Evolutionary conservation across 2,797 vertebrate species (phyloP).

Genomic region (Xenopus petersii): DNA sequence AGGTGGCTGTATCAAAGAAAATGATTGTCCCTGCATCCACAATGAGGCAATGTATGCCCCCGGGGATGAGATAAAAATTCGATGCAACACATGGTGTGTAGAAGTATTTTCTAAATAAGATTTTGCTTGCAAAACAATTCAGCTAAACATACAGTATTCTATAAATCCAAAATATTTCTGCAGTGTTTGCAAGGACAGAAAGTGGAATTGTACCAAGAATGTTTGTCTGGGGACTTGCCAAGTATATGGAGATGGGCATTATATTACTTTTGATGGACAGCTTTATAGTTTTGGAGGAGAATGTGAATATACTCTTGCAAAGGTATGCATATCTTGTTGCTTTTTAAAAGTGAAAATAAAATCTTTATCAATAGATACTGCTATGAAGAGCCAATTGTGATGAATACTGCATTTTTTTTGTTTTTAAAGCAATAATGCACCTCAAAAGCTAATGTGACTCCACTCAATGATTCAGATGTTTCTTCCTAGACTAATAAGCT

Average conservation of each 20-base stretch:
- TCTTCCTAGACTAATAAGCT: too few species aligned
- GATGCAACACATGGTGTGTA: constrained; percentile 71
- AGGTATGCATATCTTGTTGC: constrained; percentile 55
- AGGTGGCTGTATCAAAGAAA: constrained; percentile 61
- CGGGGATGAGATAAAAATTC: constrained; percentile 61
- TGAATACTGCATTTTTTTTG: too few species aligned
- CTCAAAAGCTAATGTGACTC: too few species aligned
- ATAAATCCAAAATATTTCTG: constrained; percentile 24
- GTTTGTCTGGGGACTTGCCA: constrained; percentile 68
- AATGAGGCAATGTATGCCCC: constrained; percentile 66
- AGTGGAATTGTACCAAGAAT: constrained; percentile 64
- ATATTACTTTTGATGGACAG: constrained; percentile 70
- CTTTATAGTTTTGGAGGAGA: constrained; percentile 69
- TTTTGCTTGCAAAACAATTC: background rate
- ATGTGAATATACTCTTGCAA: constrained; percentile 71
- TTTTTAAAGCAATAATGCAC: too few species aligned
- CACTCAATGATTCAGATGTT: too few species aligned
- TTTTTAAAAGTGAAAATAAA: too few species aligned
- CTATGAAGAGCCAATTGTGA: too few species aligned
- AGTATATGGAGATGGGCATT: constrained; percentile 73
- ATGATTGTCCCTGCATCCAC: constrained; percentile 69
- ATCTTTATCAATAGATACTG: too few species aligned
- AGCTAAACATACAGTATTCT: background rate
- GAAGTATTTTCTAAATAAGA: background rate
- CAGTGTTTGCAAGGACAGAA: constrained; percentile 65